A percentile compares a stretch with the other conserved stretches of the same genome.
These are phyloP conservation scores for Zosterops pallidus DNA, from an alignment of 2,113 vertebrate genomes.

Conservation along the genomic window DNA sequence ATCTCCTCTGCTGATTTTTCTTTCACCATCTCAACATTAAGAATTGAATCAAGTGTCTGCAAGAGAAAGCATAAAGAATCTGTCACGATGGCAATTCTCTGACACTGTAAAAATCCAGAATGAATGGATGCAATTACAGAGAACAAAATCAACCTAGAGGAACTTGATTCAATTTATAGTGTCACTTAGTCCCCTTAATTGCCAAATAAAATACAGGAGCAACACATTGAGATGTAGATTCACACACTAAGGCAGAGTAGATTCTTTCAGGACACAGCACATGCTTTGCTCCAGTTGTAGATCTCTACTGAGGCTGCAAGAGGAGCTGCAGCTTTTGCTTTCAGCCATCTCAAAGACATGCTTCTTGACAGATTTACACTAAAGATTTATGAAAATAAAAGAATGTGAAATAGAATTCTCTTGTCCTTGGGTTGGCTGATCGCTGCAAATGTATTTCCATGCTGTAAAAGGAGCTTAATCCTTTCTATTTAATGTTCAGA, in stretches of 20 bases:
- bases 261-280: not conserved
- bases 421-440: not conserved
- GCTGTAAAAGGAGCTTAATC: not conserved
- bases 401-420: not conserved
- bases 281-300: not conserved
- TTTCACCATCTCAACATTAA: conserved; percentile 89
- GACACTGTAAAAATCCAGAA: not conserved
- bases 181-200: not conserved
- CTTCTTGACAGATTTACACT: not conserved
- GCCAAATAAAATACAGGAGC: not conserved
- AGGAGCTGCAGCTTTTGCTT: not conserved
- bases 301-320: not conserved
- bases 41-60: conserved; percentile 88
- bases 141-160: not conserved
- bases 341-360: not conserved
- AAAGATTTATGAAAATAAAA: not conserved
- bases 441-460: not conserved
- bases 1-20: conserved; percentile 88
- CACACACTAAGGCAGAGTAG: not conserved
- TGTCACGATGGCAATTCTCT: not conserved
- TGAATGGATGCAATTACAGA: not conserved
- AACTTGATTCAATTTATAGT: not conserved
- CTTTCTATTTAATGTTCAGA: not conserved
- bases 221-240: not conserved
- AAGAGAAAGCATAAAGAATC: conserved; percentile 22